Conservation (phyloP, 64 coral and sea anemone species). For the Stylophora pistillata region DNA sequence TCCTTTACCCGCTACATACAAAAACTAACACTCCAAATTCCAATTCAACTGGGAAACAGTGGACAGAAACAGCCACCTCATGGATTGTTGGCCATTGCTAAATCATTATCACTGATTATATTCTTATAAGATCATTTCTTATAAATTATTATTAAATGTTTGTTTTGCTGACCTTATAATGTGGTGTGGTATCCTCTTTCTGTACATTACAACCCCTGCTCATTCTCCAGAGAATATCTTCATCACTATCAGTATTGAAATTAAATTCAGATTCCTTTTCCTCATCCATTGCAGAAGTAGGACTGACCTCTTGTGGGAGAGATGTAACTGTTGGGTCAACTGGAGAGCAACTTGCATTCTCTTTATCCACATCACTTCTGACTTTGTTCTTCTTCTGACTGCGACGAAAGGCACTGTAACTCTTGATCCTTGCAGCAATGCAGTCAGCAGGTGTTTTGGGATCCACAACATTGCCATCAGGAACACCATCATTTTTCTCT, state of each 20-base stretch:
- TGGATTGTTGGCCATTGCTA: too few species aligned
- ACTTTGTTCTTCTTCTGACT: conserved; percentile 23
- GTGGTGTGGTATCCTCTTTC: not conserved
- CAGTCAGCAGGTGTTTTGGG: conserved; percentile 12
- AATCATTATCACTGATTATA: too few species aligned
- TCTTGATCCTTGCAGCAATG: conserved; percentile 56
- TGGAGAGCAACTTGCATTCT: conserved; percentile 5
- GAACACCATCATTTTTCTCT: not conserved
- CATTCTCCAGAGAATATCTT: conserved; percentile 41
- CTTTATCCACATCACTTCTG: not conserved
- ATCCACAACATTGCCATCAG: not conserved
- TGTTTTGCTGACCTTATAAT: not conserved
- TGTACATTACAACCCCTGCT: not conserved
- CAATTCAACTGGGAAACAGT: too few species aligned
- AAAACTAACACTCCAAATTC: not conserved
- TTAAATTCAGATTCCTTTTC: not conserved
- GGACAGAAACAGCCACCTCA: too few species aligned
- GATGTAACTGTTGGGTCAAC: not conserved
- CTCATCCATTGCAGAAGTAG: not conserved
- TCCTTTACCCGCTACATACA: too few species aligned
- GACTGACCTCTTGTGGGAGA: not conserved
- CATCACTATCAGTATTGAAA: conserved; percentile 1
- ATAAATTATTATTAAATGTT: not conserved
- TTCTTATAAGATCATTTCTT: too few species aligned
- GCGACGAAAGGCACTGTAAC: conserved; percentile 36